phyloP scores from a whole-genome alignment of 2,797 vertebrate species.

The Cyclopterus lumpus region DNA sequence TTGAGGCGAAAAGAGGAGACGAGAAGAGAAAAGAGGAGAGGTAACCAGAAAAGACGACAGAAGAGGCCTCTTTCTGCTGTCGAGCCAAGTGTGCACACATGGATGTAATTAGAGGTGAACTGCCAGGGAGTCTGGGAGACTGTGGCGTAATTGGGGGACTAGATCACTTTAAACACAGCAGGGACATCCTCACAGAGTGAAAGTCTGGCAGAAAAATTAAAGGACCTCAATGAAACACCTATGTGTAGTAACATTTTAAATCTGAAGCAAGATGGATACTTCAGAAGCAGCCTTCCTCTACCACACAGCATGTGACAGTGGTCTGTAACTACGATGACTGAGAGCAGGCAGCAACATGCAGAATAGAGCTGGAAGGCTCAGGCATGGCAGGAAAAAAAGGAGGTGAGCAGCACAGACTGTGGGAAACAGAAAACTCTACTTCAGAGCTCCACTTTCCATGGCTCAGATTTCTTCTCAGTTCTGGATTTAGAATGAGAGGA shows the following conservation, averaged over 20 bases:
- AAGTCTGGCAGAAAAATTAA: conserved; percentile 60
- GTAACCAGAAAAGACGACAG: conserved; percentile 5
- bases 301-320: conserved; percentile 35
- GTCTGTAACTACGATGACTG: conserved; percentile 32
- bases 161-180: conserved; percentile 77
- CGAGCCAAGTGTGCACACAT: conserved; percentile 70
- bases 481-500: conserved; percentile 58
- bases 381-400: conserved; percentile 7
- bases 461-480: conserved; percentile 25
- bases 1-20: background rate
- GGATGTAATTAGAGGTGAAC: conserved; percentile 73
- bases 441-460: conserved; percentile 45
- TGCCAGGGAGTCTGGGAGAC: conserved; percentile 72
- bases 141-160: conserved; percentile 73
- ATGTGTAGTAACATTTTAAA: conserved; percentile 8
- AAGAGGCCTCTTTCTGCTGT: conserved; percentile 46
- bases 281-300: conserved; percentile 24
- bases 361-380: conserved; percentile 23
- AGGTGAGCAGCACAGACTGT: conserved; percentile 2
- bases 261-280: conserved; percentile 25
- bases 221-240: conserved; percentile 30
- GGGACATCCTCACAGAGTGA: conserved; percentile 72
- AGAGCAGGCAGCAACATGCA: conserved; percentile 55
- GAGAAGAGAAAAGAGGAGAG: conserved; percentile 1
- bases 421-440: conserved; percentile 26